Evolutionary conservation across 2,113 vertebrate species (phyloP), one percentile per base, ranked within the genome.

Genomic region (Willisornis vidua): DNA sequence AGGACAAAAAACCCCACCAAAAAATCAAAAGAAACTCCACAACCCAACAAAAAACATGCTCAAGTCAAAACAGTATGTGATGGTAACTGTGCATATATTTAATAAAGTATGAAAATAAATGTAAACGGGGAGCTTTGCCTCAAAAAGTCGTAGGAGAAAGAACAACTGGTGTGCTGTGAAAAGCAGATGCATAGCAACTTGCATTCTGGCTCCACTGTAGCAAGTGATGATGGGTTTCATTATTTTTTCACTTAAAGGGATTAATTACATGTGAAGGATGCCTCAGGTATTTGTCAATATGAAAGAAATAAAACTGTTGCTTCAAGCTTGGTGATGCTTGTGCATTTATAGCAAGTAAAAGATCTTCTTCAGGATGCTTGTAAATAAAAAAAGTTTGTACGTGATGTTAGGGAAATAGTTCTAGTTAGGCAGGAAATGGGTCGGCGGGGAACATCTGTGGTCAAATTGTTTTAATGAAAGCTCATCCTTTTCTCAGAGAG

Each of bases 331-430:
- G 9, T 71, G 51, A 15, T 89, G 22, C 45, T 85, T 91, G 6
- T 20, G 31, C 12, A 25, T 51, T 70, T 85, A 22, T 0, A 81
- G 28, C 24, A 51, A 90, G 39, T 74, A 63, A 68, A 86, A 46
- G 15, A 46, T 76, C 14, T 57, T 82, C 20, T 45, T 72, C 12
- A 41, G 67, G 61, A 85, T 63, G 22, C 12, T 80, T 4, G 3
- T 77, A 72, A 94, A 90, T 52, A 19, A 52, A 52, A 51, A 51
- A 51, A 52, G 48, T 89, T 75, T 74, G 18, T 61, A 37, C 83
- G 39, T 67, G 51, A 71, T 57, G 67, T 75, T 85, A 37, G 86
- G 61, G 88, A 93, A 96, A 84, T 90, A 81, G 2, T 92, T 90
- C 12, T 49, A 43, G 48, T 67, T 86, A 78, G 45, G 68, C 75